Conservation (phyloP, 2,797 vertebrate species). For the Miichthys miiuy region DNA sequence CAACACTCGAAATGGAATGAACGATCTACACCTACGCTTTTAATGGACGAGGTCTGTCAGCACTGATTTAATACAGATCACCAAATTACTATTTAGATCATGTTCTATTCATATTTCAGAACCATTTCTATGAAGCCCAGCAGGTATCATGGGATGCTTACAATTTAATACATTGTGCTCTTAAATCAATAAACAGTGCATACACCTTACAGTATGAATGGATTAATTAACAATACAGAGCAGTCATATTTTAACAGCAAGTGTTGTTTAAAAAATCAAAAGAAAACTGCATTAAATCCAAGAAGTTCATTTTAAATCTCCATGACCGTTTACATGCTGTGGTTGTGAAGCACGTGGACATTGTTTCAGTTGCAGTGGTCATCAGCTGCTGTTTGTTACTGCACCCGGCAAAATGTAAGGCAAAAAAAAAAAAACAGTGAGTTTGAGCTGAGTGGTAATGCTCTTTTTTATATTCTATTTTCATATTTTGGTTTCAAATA, state of each 20-base stretch:
- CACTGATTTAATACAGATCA: not conserved
- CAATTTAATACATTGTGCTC: not conserved
- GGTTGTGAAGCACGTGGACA: too few relatives aligned
- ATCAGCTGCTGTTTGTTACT: too few relatives aligned
- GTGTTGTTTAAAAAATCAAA: not conserved
- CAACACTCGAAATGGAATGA: not conserved
- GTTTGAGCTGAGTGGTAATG: too few relatives aligned
- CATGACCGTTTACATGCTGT: too few relatives aligned
- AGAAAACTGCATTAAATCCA: too few relatives aligned
- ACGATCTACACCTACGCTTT: not conserved
- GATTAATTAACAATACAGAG: too few relatives aligned
- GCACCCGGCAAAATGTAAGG: too few relatives aligned
- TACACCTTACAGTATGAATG: not conserved
- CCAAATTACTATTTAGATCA: not conserved
- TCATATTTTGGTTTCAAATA: too few relatives aligned
- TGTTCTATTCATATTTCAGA: slow-evolving; percentile 8
- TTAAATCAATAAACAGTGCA: not conserved
- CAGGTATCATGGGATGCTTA: not conserved
- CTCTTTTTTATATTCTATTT: too few relatives aligned
- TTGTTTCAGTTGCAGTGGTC: too few relatives aligned
- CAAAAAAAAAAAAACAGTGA: too few relatives aligned
- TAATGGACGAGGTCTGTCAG: not conserved
- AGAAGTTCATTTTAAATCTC: too few relatives aligned
- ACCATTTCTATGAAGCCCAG: not conserved
- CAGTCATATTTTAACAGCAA: not conserved